Conservation (phyloP, 2,797 vertebrate genomes). For the Sebastes miniatus region DNA sequence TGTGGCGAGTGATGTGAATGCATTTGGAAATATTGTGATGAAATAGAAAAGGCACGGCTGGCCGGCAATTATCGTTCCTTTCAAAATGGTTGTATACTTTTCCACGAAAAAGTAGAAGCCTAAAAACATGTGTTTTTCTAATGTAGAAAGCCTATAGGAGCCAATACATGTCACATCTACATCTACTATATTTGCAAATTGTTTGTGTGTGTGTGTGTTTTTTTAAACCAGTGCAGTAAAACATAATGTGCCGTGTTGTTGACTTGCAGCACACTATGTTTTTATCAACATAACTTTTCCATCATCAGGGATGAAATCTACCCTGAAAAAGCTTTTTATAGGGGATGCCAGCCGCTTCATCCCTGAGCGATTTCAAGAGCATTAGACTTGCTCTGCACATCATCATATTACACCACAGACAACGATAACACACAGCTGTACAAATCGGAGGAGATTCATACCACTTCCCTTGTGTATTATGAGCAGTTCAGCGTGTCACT, state of each 20-base stretch:
- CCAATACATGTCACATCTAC: background rate
- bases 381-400: constrained; percentile 42
- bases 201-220: background rate
- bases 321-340: constrained; percentile 52
- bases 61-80: background rate
- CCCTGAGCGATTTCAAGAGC: constrained; percentile 44
- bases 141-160: background rate
- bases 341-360: constrained; percentile 34
- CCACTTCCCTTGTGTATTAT: constrained; percentile 27
- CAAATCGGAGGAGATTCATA: constrained; percentile 29
- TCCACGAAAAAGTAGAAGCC: background rate
- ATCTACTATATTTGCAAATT: background rate
- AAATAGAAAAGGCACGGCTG: background rate
- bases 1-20: background rate
- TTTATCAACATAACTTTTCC: constrained; percentile 52
- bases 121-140: background rate
- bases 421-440: constrained; percentile 23
- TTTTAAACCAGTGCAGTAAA: constrained; percentile 21
- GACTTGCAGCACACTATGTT: constrained; percentile 24
- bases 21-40: background rate
- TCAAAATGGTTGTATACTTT: background rate
- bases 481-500: constrained; percentile 7
- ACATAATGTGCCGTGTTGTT: constrained; percentile 41
- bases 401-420: constrained; percentile 35
- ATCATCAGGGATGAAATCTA: constrained; percentile 58